Evolutionary conservation across 2,797 vertebrate genomes (phyloP), one percentile per base, ranked within the genome.

Genomic region (Nannoperca obscura): DNA sequence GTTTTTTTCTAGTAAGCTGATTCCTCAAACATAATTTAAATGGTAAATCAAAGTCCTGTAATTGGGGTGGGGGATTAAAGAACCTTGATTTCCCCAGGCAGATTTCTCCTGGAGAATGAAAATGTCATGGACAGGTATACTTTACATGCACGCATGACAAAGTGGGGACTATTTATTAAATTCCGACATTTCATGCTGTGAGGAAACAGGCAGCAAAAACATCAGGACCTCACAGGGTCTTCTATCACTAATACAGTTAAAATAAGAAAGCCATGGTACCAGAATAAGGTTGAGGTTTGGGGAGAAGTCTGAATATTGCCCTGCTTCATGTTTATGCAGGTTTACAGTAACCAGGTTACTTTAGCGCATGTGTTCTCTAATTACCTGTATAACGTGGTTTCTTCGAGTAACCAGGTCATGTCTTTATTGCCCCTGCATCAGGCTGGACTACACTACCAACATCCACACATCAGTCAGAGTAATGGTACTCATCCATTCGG

Each of bases 21-120:
- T 42, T 54, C 27, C 20, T 17, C 22, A 11, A 46, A 47, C 10
- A 12, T 42, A 6, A 36, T 47, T 10, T 59, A 36, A 17, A 40
- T 4, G 2, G n/a, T 12, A 52, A 53, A 27, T 3, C 8, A 2
- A 14, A 17, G 46, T 38, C 6, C n/a, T 0, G 3, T 36, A 27
- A 47, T 47, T 30, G 15, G 17, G 30, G 0, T 40, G 0, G 17
- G 3, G 14, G 49, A 17, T 22, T 14, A 50, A 11, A 22, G 19
- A 59, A 10, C 3, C 3, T 6, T 11, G 46, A 47, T 53, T 38
- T 38, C 24, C 24, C 38, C 52, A 54, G 19, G 14, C 10, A 2
- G 30, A 57, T 22, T 49, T 62, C 3, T 71, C 34, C 36, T 36
- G 61, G 12, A 64, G 5, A 70, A 55, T 30, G 27, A 17, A 70